phyloP scores from a whole-genome alignment of 1,140 invertebrate genomes.

The Mactra quadrangularis region DNA sequence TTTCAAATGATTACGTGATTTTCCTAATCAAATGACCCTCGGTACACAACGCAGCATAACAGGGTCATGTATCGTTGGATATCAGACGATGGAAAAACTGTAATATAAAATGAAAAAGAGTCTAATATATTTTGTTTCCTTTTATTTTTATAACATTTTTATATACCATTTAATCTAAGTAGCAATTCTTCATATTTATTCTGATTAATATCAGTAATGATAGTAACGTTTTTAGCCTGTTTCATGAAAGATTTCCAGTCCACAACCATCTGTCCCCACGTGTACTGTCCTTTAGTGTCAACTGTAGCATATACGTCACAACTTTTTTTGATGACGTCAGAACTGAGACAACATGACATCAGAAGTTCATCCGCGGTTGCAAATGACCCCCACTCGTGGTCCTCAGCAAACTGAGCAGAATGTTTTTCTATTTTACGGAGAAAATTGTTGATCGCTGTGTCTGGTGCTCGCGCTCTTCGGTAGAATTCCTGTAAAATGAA shows the following conservation, averaged over 20 bases:
- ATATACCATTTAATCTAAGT: not conserved
- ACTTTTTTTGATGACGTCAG: slow-evolving; percentile 44
- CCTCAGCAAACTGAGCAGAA: slow-evolving; percentile 15
- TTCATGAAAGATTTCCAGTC: slow-evolving; percentile 39
- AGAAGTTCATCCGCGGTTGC: slow-evolving; percentile 43
- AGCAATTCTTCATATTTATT: slow-evolving; percentile 20
- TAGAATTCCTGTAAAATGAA: slow-evolving; percentile 33
- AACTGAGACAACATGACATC: slow-evolving; percentile 12
- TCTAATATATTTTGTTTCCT: no score
- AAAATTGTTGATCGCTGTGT: slow-evolving; percentile 20
- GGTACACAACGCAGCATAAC: no score
- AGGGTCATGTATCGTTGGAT: no score
- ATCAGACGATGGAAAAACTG: not conserved
- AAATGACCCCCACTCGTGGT: slow-evolving; percentile 9
- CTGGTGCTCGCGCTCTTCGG: not conserved
- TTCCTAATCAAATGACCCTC: no score
- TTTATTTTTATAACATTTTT: not conserved
- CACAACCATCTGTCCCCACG: slow-evolving; percentile 56
- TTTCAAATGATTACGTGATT: no score
- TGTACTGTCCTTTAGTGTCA: slow-evolving; percentile 51
- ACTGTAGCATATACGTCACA: slow-evolving; percentile 55
- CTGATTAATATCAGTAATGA: slow-evolving; percentile 43
- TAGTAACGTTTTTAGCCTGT: slow-evolving; percentile 20
- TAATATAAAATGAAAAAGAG: no score
- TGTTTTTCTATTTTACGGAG: slow-evolving; percentile 39